Evolutionary conservation across 2,888 invertebrate genomes (phyloP).

Genomic region (Euzophera pinguis): DNA sequence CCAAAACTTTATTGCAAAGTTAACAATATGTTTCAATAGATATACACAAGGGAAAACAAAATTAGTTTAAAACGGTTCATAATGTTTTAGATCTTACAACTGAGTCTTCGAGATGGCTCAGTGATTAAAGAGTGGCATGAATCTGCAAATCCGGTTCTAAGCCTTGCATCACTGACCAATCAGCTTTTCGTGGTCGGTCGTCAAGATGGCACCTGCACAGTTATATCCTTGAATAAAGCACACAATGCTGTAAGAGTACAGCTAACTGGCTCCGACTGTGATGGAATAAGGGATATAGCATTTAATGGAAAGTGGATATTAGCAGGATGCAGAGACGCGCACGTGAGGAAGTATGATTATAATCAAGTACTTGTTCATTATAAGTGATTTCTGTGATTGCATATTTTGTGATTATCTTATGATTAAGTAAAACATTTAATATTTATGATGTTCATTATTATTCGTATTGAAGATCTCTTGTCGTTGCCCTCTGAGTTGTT

Average conservation of each 20-base stretch:
- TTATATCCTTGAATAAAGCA: conserved; percentile 61
- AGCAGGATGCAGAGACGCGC: conserved; percentile 82
- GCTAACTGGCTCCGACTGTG: conserved; percentile 85
- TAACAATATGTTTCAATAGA: no score
- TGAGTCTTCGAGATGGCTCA: conserved; percentile 49
- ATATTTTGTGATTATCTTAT: background rate
- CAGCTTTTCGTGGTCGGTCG: conserved; percentile 78
- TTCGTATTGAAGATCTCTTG: background rate
- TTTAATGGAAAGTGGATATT: conserved; percentile 81
- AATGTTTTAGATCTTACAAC: conserved; percentile 50
- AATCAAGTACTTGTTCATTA: conserved; percentile 71
- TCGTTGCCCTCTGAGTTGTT: no score
- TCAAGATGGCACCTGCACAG: conserved; percentile 83
- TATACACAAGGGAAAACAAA: no score
- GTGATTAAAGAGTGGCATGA: conserved; percentile 67
- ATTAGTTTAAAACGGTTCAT: background rate
- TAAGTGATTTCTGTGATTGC: conserved; percentile 42
- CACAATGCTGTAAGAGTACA: conserved; percentile 60
- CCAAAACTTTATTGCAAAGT: no score
- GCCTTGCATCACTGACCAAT: conserved; percentile 65
- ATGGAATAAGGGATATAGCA: conserved; percentile 82
- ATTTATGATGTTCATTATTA: no score
- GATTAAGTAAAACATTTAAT: no score
- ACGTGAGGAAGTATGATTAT: conserved; percentile 82
- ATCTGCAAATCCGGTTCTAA: conserved; percentile 78